phyloP scores from a whole-genome alignment of 2,113 vertebrate genomes.

The Illadopsis cleaveri region DNA sequence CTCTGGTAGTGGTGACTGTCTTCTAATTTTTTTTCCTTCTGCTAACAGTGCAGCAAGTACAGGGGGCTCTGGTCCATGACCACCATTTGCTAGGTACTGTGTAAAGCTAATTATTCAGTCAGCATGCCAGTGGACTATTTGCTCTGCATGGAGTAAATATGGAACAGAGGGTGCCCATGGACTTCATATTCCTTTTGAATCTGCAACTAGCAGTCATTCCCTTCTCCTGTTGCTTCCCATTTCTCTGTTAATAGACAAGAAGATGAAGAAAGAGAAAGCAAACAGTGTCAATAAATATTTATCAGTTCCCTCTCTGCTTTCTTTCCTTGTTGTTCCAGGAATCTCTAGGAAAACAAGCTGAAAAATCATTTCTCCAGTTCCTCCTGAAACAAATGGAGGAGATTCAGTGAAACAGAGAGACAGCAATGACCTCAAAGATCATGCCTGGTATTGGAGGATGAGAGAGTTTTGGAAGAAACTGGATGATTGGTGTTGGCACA shows the following conservation, averaged over 20 bases:
- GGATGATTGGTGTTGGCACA: neutral
- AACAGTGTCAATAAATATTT: neutral
- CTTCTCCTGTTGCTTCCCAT: neutral
- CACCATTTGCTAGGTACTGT: neutral
- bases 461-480: neutral
- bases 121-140: slow-evolving; percentile 1
- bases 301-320: neutral
- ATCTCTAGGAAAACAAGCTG: neutral
- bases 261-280: neutral
- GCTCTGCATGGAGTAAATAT: neutral
- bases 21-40: neutral
- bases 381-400: neutral
- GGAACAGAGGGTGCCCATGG: neutral
- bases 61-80: neutral
- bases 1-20: neutral
- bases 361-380: neutral
- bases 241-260: neutral
- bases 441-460: neutral
- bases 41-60: neutral
- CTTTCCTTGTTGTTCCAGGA: neutral
- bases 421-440: neutral
- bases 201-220: neutral
- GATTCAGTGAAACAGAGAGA: neutral
- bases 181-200: neutral
- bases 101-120: slow-evolving; percentile 4